A percentile compares a stretch with the other conserved stretches of the same genome.
Evolutionary conservation across 2,888 invertebrate species (phyloP).

Genomic region (Tridacna gigas): DNA sequence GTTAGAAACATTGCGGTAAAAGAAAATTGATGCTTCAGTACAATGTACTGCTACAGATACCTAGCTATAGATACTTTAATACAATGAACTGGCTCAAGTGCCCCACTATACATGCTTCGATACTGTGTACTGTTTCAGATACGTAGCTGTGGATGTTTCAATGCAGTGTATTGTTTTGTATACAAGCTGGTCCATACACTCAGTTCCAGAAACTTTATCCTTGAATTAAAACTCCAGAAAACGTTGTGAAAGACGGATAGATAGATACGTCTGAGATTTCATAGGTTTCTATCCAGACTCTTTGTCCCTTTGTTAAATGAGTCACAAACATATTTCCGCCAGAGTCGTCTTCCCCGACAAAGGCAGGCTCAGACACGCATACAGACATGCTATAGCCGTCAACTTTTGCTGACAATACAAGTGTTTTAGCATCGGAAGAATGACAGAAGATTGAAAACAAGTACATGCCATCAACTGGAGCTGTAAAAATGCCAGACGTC

Average conservation of each 20-base stretch:
- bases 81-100: too few species aligned
- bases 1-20: too few species aligned
- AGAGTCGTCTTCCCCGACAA: conserved; percentile 11
- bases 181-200: too few species aligned
- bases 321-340: conserved; percentile 23
- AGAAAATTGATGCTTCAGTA: too few species aligned
- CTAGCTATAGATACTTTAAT: too few species aligned
- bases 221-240: conserved; percentile 26
- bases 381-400: neutral
- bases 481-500: conserved; percentile 4
- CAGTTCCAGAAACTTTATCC: neutral
- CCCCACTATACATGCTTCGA: too few species aligned
- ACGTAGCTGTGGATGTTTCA: too few species aligned
- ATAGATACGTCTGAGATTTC: conserved; percentile 21
- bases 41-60: too few species aligned
- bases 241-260: conserved; percentile 29
- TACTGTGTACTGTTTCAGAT: too few species aligned
- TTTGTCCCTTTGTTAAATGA: conserved; percentile 11
- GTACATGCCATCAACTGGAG: neutral
- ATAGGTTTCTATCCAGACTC: conserved; percentile 31
- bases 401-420: conserved; percentile 3
- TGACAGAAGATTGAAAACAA: conserved; percentile 20
- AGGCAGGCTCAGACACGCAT: conserved; percentile 21
- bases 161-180: too few species aligned
- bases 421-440: conserved; percentile 4